phyloP scores from a whole-genome alignment of 2,797 vertebrate genomes.

The Echiichthys vipera region DNA sequence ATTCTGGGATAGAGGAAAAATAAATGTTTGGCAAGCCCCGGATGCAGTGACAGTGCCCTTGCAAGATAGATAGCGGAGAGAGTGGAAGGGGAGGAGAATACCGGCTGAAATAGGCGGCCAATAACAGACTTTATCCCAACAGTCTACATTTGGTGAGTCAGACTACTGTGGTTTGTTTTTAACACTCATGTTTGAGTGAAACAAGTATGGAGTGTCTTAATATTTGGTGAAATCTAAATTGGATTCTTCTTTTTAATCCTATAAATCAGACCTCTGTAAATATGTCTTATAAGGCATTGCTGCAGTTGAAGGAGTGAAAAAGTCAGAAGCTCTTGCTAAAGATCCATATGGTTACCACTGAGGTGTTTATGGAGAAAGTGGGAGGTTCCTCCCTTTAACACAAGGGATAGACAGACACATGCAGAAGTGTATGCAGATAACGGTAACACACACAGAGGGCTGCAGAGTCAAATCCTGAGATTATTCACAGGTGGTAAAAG shows the following conservation, averaged over 20 bases:
- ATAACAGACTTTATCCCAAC: too few relatives aligned
- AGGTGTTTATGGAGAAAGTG: conserved; percentile 69
- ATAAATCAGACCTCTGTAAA: too few relatives aligned
- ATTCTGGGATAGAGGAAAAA: too few relatives aligned
- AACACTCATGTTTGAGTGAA: background rate
- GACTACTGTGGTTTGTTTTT: background rate
- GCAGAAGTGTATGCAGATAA: conserved; percentile 17
- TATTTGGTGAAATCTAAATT: background rate
- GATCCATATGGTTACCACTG: conserved; percentile 53
- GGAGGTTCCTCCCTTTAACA: conserved; percentile 53
- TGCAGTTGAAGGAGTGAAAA: conserved; percentile 15
- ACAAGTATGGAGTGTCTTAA: background rate
- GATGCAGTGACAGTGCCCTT: too few relatives aligned
- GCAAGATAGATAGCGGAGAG: too few relatives aligned
- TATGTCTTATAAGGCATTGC: conserved; percentile 23
- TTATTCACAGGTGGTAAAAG: conserved; percentile 31
- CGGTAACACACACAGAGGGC: conserved; percentile 42
- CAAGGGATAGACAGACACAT: conserved; percentile 34
- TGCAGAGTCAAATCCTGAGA: conserved; percentile 11
- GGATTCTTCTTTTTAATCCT: background rate
- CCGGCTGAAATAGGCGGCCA: too few relatives aligned
- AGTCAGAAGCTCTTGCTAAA: conserved; percentile 16
- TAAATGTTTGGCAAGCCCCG: too few relatives aligned
- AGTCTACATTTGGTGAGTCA: too few relatives aligned
- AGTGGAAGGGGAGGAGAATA: too few relatives aligned